phyloP scores from a whole-genome alignment of 92 coral and sea anemone species.

The Metridium senile region DNA sequence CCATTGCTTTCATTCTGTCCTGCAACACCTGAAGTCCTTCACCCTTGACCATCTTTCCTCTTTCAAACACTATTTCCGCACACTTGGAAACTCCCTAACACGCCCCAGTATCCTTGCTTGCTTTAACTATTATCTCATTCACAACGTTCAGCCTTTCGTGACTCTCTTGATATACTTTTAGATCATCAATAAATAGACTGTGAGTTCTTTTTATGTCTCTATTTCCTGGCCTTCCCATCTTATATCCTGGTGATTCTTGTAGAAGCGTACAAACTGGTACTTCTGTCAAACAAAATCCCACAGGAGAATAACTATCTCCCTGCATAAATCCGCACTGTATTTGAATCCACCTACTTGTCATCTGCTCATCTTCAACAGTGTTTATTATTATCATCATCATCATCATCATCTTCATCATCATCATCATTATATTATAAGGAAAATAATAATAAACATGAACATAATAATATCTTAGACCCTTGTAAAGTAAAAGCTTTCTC shows the following conservation, averaged over 20 bases:
- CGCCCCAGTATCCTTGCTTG: constrained; percentile 49
- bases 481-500: no score
- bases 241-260: constrained; percentile 23
- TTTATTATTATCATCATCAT: no score
- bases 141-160: constrained; percentile 31
- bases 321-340: constrained; percentile 36
- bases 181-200: constrained; percentile 25
- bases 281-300: constrained; percentile 44
- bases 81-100: constrained; percentile 44
- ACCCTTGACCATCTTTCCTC: constrained; percentile 48
- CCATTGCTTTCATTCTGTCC: constrained; percentile 44
- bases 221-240: constrained; percentile 22
- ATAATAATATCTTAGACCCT: no score
- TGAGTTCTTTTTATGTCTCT: constrained; percentile 21
- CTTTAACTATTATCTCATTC: constrained; percentile 36
- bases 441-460: no score
- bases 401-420: no score
- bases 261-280: constrained; percentile 42
- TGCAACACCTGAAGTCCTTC: constrained; percentile 49
- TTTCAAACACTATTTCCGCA: constrained; percentile 38
- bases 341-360: constrained; percentile 19
- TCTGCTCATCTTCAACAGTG: neutral
- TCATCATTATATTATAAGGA: no score
- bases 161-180: constrained; percentile 27
- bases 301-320: constrained; percentile 46